Evolutionary conservation across 2,888 invertebrate species (phyloP).

Genomic region (Hypsopygia costalis): DNA sequence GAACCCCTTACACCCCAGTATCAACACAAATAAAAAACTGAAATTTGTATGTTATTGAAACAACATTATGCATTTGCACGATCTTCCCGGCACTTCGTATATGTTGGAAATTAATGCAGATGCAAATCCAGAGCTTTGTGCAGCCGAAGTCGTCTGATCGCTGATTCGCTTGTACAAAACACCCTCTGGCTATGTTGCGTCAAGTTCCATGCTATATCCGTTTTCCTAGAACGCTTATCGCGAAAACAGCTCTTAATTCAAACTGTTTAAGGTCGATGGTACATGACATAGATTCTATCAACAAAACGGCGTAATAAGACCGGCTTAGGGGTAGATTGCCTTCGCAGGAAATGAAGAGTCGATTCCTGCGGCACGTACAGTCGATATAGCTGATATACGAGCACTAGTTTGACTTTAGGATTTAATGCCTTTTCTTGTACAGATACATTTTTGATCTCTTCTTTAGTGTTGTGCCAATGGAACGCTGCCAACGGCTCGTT

Average conservation of each 20-base stretch:
- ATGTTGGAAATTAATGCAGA: not conserved
- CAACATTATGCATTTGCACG: too few relatives aligned
- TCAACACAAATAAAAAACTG: too few relatives aligned
- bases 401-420: not conserved
- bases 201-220: not conserved
- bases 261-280: not conserved
- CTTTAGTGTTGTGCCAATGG: not conserved
- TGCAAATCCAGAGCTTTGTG: not conserved
- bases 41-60: too few relatives aligned
- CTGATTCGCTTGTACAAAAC: not conserved
- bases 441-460: not conserved
- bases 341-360: constrained; percentile 4
- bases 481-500: too few relatives aligned
- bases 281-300: not conserved
- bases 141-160: not conserved
- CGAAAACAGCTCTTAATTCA: not conserved
- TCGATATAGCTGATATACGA: not conserved
- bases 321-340: constrained; percentile 6
- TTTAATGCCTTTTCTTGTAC: not conserved
- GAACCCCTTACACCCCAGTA: too few relatives aligned
- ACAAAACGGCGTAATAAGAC: constrained; percentile 10
- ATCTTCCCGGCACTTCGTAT: too few relatives aligned
- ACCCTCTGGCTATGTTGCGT: not conserved
- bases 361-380: constrained; percentile 1
- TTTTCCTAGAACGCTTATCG: not conserved